A percentile compares a stretch with the other conserved stretches of the same genome.
These are phyloP conservation scores for Nylanderia fulva DNA, from an alignment of 1,140 invertebrate species.

Conservation along the genomic window DNA sequence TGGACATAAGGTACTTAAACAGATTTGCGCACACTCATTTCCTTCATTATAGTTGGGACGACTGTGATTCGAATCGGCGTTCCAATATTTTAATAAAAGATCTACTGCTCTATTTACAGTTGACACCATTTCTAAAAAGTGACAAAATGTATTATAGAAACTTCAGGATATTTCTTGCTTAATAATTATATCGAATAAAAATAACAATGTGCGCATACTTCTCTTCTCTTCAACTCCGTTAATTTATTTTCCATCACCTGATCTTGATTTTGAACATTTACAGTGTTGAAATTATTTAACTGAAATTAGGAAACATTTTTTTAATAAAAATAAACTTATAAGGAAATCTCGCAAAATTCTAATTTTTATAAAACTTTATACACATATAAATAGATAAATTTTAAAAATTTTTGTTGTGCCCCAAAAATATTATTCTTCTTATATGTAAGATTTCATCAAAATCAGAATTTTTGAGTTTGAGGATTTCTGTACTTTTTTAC, in stretches of 20 bases:
- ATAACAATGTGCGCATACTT: slow-evolving; percentile 71
- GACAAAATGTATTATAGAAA: background rate
- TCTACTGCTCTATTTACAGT: slow-evolving; percentile 90
- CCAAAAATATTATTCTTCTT: too few relatives aligned
- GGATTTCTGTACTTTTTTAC: too few relatives aligned
- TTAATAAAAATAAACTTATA: too few relatives aligned
- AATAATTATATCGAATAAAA: background rate
- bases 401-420: too few relatives aligned
- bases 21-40: slow-evolving; percentile 89
- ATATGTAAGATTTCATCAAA: too few relatives aligned
- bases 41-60: slow-evolving; percentile 78
- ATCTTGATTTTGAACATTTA: slow-evolving; percentile 71
- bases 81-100: slow-evolving; percentile 87
- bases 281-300: slow-evolving; percentile 65
- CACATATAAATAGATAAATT: too few relatives aligned
- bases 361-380: too few relatives aligned
- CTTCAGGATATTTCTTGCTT: background rate
- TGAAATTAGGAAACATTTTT: slow-evolving; percentile 25
- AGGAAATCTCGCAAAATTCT: too few relatives aligned
- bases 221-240: slow-evolving; percentile 80
- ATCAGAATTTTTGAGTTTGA: too few relatives aligned
- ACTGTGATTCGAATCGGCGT: slow-evolving; percentile 77
- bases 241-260: slow-evolving; percentile 69
- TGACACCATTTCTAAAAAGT: slow-evolving; percentile 87
- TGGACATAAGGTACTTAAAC: slow-evolving; percentile 91